Base-by-base conservation (phyloP, 2,113 vertebrate species). In the Centrocercus urophasianus region DNA sequence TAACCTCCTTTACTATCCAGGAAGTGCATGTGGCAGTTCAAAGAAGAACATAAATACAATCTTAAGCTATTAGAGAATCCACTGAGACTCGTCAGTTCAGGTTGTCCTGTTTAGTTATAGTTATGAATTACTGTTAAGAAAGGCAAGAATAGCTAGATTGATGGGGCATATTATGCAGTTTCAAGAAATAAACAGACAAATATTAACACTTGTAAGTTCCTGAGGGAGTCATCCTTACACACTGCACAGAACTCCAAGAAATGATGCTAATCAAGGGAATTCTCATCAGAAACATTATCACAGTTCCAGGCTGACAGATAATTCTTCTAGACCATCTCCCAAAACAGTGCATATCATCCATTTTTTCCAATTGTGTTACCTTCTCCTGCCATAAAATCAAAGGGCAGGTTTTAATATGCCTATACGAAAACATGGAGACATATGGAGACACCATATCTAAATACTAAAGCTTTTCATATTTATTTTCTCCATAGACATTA, bases 231-330 rank as follows among this genome's bases (percentile, higher is more conserved):
- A 63, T 81, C 15, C 17, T 54, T 28, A 59, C 22, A 48, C 7
- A 77, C 60, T 74, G 22, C 50, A 93, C 45, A 81, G 20, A 77
- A 40, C 20, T 59, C 21, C 25, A 77, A 73, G 56, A 83, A 93
- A 88, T 70, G 9, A 34, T 83, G 40, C 25, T 86, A 22, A 57
- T 90, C 60, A 73, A 77, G 67, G 52, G 59, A 93, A 88, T 45
- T 12, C 43, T 88, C 80, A 73, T 15, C 3, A 2, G 9, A 73
- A 64, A 17, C 25, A 19, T 36, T 27, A 25, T 57, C 76, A 43
- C n/a, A 83, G 22, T n/a, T 83, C 6, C 5, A 4, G 40, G 5
- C 4, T 83, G 30, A 65, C 15, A 90, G 69, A 61, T 3, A 52
- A 24, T 24, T 61, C 30, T 7, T 90, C 47, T 45, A 69, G 69